Conservation (phyloP, 2,113 vertebrate species). For the Lepidothrix coronata region DNA sequence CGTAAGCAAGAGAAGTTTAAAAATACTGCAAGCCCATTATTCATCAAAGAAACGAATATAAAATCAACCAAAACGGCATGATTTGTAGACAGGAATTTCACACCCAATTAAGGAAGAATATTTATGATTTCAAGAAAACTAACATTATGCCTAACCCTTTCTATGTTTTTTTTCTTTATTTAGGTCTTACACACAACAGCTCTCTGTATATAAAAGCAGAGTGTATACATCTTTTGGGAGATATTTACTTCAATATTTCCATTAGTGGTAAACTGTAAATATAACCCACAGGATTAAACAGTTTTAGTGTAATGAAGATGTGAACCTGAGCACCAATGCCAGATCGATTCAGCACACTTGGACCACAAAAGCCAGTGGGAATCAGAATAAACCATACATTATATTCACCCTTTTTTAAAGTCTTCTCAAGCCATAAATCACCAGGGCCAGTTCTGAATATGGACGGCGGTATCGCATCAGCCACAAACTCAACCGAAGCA, state of each 20-base stretch:
- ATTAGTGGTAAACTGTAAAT: not conserved
- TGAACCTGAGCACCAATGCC: not conserved
- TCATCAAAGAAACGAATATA: not conserved
- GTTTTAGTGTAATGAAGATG: not conserved
- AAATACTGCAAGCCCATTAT: not conserved
- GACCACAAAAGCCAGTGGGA: not conserved
- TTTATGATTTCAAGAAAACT: constrained; percentile 14
- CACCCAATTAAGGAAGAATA: constrained; percentile 13
- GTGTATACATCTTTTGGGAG: not conserved
- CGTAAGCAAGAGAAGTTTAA: not conserved
- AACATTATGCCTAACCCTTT: not conserved
- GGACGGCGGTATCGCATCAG: not conserved
- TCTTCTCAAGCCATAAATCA: not conserved
- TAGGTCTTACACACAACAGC: not conserved
- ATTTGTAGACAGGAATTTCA: constrained; percentile 40
- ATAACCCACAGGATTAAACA: not conserved
- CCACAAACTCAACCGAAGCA: not conserved
- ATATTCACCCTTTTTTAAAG: not conserved
- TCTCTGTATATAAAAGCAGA: not conserved
- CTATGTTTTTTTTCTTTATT: not conserved
- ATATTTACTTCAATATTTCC: not conserved
- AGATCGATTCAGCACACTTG: not conserved
- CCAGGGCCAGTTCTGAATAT: not conserved
- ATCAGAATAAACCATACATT: not conserved
- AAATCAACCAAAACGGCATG: not conserved